phyloP scores from a whole-genome alignment of 2,113 vertebrate species.

The Cromileptes altivelis region DNA sequence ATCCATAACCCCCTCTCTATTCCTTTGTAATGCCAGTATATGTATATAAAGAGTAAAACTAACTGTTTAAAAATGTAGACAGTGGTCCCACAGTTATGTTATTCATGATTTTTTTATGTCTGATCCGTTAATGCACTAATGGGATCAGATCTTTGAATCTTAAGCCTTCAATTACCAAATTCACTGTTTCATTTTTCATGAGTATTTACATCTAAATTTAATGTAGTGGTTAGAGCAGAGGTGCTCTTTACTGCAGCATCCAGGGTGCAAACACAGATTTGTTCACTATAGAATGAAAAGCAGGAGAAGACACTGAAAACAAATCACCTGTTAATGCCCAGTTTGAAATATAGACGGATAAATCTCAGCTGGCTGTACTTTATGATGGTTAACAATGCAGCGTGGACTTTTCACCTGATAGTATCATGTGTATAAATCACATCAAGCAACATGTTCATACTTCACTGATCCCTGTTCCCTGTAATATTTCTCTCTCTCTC shows the following conservation, averaged over 20 bases:
- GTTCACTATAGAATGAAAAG: neutral
- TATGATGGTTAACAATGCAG: neutral
- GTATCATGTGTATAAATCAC: slow-evolving; percentile 6
- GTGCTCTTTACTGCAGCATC: neutral
- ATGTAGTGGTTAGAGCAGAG: slow-evolving; percentile 4
- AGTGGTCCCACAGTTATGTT: slow-evolving; percentile 2
- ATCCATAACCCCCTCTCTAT: accelerated
- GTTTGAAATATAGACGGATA: neutral
- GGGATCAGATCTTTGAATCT: slow-evolving; percentile 20
- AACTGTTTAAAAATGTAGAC: slow-evolving; percentile 46
- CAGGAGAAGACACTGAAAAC: neutral
- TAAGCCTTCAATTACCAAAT: slow-evolving; percentile 15
- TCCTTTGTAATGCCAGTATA: neutral
- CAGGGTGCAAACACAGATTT: neutral
- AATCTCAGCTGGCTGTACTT: neutral
- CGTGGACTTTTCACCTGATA: neutral
- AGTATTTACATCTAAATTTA: slow-evolving; percentile 31
- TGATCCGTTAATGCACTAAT: slow-evolving; percentile 34
- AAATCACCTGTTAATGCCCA: neutral
- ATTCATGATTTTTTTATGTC: slow-evolving; percentile 30
- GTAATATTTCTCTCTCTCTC: slow-evolving; percentile 22
- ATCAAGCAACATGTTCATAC: neutral
- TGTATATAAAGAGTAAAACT: slow-evolving; percentile 17
- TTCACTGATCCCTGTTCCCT: slow-evolving; percentile 18
- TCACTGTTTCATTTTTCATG: slow-evolving; percentile 20